Evolutionary conservation across 2,113 vertebrate species (phyloP).

Genomic region (Cyphomyrus discorhynchus): DNA sequence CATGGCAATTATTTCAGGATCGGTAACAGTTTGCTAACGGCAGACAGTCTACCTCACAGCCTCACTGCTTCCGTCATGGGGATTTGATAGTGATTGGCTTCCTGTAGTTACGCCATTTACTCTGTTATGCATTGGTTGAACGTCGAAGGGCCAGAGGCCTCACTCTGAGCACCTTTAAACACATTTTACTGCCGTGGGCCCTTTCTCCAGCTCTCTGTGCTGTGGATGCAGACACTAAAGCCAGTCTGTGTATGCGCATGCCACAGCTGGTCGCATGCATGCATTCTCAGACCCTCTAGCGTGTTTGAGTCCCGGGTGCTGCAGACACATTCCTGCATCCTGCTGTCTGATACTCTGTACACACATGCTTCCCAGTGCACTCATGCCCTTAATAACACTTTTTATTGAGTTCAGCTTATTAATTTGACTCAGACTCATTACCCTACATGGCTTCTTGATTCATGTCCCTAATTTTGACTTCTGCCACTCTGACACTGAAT

Average conservation of each 20-base stretch:
- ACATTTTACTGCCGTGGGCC: background rate
- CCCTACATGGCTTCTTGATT: background rate
- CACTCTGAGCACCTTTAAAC: background rate
- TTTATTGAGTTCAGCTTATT: slow-evolving; percentile 1
- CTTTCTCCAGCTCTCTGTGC: background rate
- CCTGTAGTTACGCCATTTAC: background rate
- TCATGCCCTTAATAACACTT: background rate
- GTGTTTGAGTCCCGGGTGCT: background rate
- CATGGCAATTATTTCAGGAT: background rate
- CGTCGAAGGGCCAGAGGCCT: background rate
- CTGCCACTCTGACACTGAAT: background rate
- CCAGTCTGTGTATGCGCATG: background rate
- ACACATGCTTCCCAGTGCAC: background rate
- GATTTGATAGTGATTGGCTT: background rate
- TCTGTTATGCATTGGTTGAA: background rate
- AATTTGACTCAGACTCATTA: slow-evolving; percentile 7
- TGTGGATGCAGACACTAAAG: background rate
- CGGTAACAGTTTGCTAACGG: background rate
- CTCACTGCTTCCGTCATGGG: background rate
- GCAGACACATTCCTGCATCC: background rate
- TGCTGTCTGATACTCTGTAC: background rate
- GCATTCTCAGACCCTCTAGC: no score
- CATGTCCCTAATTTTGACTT: background rate
- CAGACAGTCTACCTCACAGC: background rate
- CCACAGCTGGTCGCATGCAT: no score